Conservation (phyloP, 1,140 invertebrate genomes). For the Latrodectus geometricus region DNA sequence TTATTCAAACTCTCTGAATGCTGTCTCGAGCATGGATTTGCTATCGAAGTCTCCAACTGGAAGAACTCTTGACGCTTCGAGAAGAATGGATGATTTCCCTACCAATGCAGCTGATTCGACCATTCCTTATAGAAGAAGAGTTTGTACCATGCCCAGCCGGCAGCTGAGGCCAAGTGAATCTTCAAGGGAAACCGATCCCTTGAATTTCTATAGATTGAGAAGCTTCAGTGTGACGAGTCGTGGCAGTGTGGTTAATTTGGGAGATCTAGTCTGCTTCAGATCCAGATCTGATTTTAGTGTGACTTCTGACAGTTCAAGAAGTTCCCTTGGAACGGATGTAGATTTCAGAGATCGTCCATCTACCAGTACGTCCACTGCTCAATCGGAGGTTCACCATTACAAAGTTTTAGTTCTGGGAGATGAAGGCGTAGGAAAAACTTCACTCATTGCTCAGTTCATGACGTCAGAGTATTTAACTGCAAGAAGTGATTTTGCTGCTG, state of each 20-base stretch:
- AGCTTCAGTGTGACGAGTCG: constrained; percentile 90
- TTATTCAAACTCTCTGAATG: not conserved
- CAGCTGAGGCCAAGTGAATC: not conserved
- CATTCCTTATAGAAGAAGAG: constrained; percentile 29
- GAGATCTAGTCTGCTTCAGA: constrained; percentile 75
- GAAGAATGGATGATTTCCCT: constrained; percentile 1
- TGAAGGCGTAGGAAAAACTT: constrained; percentile 90
- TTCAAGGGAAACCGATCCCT: not conserved
- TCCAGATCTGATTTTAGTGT: constrained; percentile 33
- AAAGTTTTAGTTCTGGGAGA: constrained; percentile 86
- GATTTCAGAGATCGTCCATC: constrained; percentile 31
- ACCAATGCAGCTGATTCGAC: not conserved
- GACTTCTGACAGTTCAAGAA: not conserved
- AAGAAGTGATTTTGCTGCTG: constrained; percentile 17
- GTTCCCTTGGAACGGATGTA: not conserved
- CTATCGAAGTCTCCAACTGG: not conserved
- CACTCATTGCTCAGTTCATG: constrained; percentile 91
- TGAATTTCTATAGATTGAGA: constrained; percentile 74
- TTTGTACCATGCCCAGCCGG: constrained; percentile 41
- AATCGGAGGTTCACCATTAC: constrained; percentile 68
- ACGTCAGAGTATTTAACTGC: constrained; percentile 94
- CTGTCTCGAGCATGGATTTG: constrained; percentile 20
- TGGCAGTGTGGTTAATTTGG: constrained; percentile 79
- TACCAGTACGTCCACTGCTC: constrained; percentile 25
- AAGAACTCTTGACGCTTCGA: not conserved